Evolutionary conservation across 2,888 invertebrate genomes (phyloP).

Genomic region (Steinernema carpocapsae): DNA sequence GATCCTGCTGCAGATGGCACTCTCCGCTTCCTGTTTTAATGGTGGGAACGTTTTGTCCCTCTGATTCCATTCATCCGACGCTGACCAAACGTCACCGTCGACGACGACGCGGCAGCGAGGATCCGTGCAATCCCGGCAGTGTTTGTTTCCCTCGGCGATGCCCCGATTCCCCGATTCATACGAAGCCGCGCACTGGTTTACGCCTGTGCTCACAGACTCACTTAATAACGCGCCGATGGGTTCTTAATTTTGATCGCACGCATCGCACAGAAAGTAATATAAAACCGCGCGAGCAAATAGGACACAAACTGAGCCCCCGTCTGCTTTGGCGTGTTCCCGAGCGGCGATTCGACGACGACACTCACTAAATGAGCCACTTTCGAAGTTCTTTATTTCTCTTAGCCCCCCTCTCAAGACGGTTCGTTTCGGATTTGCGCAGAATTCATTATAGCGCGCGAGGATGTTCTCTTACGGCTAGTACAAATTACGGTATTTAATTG

Average conservation of each 20-base stretch:
- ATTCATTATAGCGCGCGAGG: slow-evolving; percentile 22
- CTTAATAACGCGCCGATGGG: slow-evolving; percentile 31
- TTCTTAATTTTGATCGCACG: slow-evolving; percentile 32
- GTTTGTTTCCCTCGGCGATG: neutral
- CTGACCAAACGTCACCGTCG: neutral
- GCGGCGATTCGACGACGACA: neutral
- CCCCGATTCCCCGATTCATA: neutral
- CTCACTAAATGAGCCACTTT: slow-evolving; percentile 30
- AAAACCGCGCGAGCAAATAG: slow-evolving; percentile 35
- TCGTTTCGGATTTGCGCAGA: neutral
- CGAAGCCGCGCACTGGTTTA: neutral
- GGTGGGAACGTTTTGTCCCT: slow-evolving; percentile 15
- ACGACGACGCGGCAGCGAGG: neutral
- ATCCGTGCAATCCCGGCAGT: neutral
- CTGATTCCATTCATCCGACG: neutral
- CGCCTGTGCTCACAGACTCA: slow-evolving; percentile 3
- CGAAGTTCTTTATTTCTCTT: neutral
- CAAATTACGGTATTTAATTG: slow-evolving; percentile 2
- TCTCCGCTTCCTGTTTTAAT: neutral
- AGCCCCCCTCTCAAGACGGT: neutral
- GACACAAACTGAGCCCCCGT: slow-evolving; percentile 26
- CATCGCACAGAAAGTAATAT: slow-evolving; percentile 29
- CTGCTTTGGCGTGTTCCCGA: slow-evolving; percentile 14
- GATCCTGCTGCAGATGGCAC: slow-evolving; percentile 3
- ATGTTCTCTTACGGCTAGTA: slow-evolving; percentile 2